A percentile compares a stretch with the other conserved stretches of the same genome.
These are phyloP conservation scores for Pelosia muscerda DNA, from an alignment of 2,888 invertebrate genomes.

Conservation along the genomic window DNA sequence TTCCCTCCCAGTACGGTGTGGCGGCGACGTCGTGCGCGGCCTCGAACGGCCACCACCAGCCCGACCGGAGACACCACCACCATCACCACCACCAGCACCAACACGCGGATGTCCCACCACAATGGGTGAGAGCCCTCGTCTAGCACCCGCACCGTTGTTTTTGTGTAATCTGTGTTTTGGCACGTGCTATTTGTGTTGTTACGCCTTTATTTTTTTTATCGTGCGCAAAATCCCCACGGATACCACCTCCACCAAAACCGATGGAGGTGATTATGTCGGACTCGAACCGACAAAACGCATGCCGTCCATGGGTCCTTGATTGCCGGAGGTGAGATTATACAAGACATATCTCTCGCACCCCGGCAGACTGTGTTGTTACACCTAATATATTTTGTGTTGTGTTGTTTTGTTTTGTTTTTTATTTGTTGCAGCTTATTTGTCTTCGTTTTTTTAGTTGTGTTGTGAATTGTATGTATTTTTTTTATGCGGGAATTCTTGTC, in stretches of 20 bases:
- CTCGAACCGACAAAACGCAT: no score
- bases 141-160: slow-evolving; percentile 14
- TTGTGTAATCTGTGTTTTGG: slow-evolving; percentile 30
- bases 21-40: slow-evolving; percentile 85
- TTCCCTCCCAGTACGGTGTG: slow-evolving; percentile 79
- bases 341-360: no score
- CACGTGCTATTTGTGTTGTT: slow-evolving; percentile 20
- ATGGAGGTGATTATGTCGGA: no score
- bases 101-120: slow-evolving; percentile 83
- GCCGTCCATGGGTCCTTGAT: no score
- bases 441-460: background rate
- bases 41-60: slow-evolving; percentile 82
- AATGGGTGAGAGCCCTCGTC: slow-evolving; percentile 65
- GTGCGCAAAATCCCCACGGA: no score
- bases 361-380: slow-evolving; percentile 14
- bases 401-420: background rate
- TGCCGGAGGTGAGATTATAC: no score
- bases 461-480: background rate
- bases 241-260: no score
- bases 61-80: slow-evolving; percentile 75
- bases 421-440: background rate
- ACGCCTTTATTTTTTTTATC: no score
- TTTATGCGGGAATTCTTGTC: no score
- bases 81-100: slow-evolving; percentile 76
- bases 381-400: slow-evolving; percentile 11